Evolutionary conservation across 2,113 vertebrate genomes (phyloP).

Genomic region (Leiothrix lutea): DNA sequence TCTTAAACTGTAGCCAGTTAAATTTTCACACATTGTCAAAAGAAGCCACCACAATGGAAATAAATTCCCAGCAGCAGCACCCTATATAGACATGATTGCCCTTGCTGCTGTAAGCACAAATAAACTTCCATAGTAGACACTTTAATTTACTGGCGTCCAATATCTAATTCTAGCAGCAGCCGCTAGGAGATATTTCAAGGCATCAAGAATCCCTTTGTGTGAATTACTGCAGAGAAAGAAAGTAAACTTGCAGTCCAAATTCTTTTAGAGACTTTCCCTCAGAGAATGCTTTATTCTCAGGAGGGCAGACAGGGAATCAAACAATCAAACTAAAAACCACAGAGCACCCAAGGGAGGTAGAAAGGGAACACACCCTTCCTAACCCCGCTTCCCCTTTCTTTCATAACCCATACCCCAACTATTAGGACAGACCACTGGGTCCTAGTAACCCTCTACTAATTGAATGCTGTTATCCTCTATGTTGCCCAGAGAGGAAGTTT

Average conservation of each 20-base stretch:
- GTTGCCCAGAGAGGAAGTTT: not conserved
- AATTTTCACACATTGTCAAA: constrained; percentile 50
- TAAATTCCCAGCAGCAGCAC: not conserved
- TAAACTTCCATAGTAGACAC: not conserved
- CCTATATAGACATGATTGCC: not conserved
- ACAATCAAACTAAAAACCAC: not conserved
- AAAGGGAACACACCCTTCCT: not conserved
- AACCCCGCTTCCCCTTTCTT: not conserved
- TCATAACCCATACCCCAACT: not conserved
- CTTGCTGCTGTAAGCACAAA: not conserved
- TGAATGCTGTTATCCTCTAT: not conserved
- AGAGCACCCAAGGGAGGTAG: not conserved
- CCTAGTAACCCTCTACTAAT: not conserved
- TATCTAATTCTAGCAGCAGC: not conserved
- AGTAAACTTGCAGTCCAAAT: not conserved
- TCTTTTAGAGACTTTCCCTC: not conserved
- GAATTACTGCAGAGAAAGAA: not conserved
- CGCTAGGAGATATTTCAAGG: not conserved
- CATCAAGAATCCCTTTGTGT: not conserved
- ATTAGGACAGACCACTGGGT: not conserved
- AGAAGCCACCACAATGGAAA: constrained; percentile 4
- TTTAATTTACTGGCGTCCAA: not conserved
- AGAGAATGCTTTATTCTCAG: not conserved
- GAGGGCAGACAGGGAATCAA: not conserved
- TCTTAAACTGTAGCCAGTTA: constrained; percentile 20